Percentiles rank a stretch among this genome's conserved stretches.
phyloP scores from a whole-genome alignment of 1,140 invertebrate species.

The Drosophila ercepeae region DNA sequence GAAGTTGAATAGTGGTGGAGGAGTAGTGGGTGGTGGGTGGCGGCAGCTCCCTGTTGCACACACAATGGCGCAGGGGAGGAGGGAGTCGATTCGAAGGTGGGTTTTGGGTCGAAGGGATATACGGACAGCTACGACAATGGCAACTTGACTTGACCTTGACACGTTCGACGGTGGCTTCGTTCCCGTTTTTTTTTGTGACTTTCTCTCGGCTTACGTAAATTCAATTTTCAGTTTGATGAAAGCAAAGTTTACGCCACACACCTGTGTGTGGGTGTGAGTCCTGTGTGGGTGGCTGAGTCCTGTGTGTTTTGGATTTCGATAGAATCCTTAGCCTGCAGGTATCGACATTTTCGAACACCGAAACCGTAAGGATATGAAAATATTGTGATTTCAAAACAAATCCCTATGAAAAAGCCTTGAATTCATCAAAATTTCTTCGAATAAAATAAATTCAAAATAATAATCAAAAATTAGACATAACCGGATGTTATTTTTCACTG shows the following conservation, averaged over 20 bases:
- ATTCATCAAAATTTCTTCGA: background rate
- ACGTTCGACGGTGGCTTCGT: slow-evolving; percentile 47
- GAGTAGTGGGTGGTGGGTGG: background rate
- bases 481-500: too few relatives aligned
- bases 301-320: slow-evolving; percentile 25
- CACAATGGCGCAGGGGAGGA: background rate
- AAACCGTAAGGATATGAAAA: background rate
- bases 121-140: slow-evolving; percentile 60
- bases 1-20: background rate
- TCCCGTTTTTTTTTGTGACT: slow-evolving; percentile 47
- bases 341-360: slow-evolving; percentile 19
- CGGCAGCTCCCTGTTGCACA: slow-evolving; percentile 55
- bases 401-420: background rate
- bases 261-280: slow-evolving; percentile 9
- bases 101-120: background rate
- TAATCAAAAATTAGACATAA: background rate
- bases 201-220: slow-evolving; percentile 74
- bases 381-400: background rate
- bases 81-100: background rate
- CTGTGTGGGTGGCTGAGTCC: slow-evolving; percentile 20
- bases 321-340: slow-evolving; percentile 55
- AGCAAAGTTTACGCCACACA: slow-evolving; percentile 57
- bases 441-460: background rate
- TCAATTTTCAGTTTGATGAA: slow-evolving; percentile 79
- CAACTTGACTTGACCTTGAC: slow-evolving; percentile 80